phyloP scores from a whole-genome alignment of 2,888 invertebrate species.

The Terebella lapidaria region DNA sequence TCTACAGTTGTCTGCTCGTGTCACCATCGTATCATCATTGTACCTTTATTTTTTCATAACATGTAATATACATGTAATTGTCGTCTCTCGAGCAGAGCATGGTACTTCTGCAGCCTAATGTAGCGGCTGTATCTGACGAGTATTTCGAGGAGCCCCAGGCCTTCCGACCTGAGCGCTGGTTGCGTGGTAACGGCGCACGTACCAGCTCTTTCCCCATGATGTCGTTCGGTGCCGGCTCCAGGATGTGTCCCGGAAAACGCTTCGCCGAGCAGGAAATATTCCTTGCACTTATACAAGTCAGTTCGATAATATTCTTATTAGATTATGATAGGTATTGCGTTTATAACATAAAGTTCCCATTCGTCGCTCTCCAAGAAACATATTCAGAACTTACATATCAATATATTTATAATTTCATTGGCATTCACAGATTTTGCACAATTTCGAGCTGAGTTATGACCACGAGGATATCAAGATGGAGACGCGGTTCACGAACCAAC shows the following conservation, averaged over 20 bases:
- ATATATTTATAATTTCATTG: too few species aligned
- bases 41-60: too few species aligned
- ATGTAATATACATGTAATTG: too few species aligned
- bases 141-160: constrained; percentile 22
- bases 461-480: constrained; percentile 9
- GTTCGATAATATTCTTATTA: too few species aligned
- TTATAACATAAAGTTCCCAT: too few species aligned
- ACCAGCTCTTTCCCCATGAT: constrained; percentile 22
- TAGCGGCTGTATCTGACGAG: constrained; percentile 66
- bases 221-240: constrained; percentile 28
- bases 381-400: too few species aligned
- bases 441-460: constrained; percentile 9
- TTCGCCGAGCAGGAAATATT: constrained; percentile 55
- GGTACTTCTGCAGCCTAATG: constrained; percentile 81
- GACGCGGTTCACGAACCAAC: constrained; percentile 1
- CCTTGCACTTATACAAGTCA: constrained; percentile 24
- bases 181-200: constrained; percentile 12
- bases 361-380: too few species aligned
- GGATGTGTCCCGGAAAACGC: constrained; percentile 44
- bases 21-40: too few species aligned
- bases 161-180: constrained; percentile 29
- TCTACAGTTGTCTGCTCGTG: too few species aligned
- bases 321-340: too few species aligned
- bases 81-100: too few species aligned
- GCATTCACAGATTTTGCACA: constrained; percentile 12